A percentile compares a stretch with the other conserved stretches of the same genome.
Evolutionary conservation across 1,140 invertebrate genomes (phyloP).

Genomic region (Hyles vespertilio): DNA sequence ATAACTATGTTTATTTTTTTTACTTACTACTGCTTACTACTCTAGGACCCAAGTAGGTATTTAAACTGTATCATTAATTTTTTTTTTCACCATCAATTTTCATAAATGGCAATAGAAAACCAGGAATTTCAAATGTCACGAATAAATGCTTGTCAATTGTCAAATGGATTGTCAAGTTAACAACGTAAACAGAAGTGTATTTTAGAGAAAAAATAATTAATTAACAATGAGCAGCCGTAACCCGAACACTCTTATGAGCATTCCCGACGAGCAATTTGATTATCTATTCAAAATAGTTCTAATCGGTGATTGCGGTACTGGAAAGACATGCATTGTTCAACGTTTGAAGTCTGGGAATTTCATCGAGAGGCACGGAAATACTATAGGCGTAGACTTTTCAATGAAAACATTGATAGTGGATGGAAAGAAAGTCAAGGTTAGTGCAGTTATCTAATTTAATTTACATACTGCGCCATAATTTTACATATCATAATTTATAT

Average conservation of each 20-base stretch:
- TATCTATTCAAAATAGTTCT: conserved; percentile 90
- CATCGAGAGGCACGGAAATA: conserved; percentile 94
- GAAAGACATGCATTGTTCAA: conserved; percentile 92
- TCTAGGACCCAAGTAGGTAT: no score
- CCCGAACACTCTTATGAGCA: conserved; percentile 76
- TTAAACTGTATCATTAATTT: no score
- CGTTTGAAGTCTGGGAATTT: conserved; percentile 95
- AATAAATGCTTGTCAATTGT: no score
- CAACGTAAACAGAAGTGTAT: conserved; percentile 50
- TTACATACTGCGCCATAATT: no score
- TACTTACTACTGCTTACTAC: no score
- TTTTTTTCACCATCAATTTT: no score
- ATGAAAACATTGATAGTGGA: conserved; percentile 97
- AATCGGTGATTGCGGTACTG: conserved; percentile 89
- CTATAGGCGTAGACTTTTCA: conserved; percentile 97
- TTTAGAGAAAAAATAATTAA: conserved; percentile 38
- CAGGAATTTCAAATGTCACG: no score
- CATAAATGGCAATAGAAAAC: no score
- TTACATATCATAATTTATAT: conserved; percentile 2
- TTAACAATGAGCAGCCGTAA: conserved; percentile 70
- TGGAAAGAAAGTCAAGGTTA: conserved; percentile 94
- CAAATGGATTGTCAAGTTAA: conserved; percentile 36
- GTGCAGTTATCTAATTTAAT: conserved; percentile 10
- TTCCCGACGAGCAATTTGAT: conserved; percentile 84
- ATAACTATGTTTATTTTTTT: no score